These are phyloP conservation scores for Equus quagga DNA, from an alignment of 2,113 vertebrate species.

Conservation along the genomic window DNA sequence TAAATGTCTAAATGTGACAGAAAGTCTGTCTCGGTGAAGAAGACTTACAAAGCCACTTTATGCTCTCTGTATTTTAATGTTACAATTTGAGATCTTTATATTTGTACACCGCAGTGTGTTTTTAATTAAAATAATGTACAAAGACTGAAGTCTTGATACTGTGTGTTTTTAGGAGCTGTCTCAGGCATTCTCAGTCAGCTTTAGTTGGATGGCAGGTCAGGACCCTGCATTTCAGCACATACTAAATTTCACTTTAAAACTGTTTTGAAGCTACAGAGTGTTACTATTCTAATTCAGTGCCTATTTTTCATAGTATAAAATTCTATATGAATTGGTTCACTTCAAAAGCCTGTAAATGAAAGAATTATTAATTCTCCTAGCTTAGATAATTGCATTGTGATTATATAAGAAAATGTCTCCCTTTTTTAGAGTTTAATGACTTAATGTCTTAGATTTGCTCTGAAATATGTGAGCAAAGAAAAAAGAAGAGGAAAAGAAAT, in stretches of 20 bases:
- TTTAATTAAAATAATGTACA: constrained; percentile 78
- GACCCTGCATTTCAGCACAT: not conserved
- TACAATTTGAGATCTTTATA: constrained; percentile 58
- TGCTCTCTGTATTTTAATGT: constrained; percentile 55
- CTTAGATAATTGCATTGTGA: not conserved
- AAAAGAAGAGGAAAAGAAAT: not conserved
- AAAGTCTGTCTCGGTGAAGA: not conserved
- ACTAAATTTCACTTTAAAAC: not conserved
- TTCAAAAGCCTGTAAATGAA: not conserved
- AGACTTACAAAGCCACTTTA: constrained; percentile 24
- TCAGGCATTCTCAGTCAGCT: not conserved
- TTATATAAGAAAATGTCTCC: not conserved
- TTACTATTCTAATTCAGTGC: not conserved
- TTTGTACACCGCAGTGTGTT: constrained; percentile 74
- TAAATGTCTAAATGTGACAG: constrained; percentile 5
- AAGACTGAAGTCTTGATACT: constrained; percentile 9
- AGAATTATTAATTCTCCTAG: not conserved
- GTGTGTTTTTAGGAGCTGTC: constrained; percentile 39
- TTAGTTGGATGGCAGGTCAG: not conserved
- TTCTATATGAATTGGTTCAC: not conserved
- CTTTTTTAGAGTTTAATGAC: not conserved
- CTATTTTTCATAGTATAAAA: not conserved
- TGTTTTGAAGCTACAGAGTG: not conserved
- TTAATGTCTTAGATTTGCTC: constrained; percentile 9
- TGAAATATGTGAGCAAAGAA: not conserved